Conservation (phyloP, 2,888 invertebrate genomes). For the Caenorhabditis afra region DNA sequence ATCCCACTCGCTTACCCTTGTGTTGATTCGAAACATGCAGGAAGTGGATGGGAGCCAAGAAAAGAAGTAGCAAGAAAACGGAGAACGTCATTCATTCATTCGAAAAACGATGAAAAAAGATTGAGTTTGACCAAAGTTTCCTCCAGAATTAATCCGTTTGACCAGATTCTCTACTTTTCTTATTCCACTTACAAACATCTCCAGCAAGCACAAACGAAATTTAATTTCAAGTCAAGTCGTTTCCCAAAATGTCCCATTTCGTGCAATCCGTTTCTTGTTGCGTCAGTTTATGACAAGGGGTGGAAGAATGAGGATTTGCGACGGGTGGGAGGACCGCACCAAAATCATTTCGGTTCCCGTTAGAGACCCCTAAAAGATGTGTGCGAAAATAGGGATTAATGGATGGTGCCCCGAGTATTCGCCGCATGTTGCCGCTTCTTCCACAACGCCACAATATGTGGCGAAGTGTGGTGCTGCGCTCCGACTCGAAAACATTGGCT, state of each 20-base stretch:
- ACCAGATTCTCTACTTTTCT: too few relatives aligned
- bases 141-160: too few relatives aligned
- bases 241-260: background rate
- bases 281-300: constrained; percentile 43
- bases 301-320: too few relatives aligned
- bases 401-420: constrained; percentile 19
- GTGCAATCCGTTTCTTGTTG: constrained; percentile 9
- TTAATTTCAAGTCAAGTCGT: too few relatives aligned
- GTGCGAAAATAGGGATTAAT: constrained; percentile 58
- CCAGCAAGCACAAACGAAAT: too few relatives aligned
- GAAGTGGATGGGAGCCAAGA: background rate
- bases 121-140: too few relatives aligned
- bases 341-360: constrained; percentile 52
- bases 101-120: too few relatives aligned
- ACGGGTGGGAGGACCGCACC: background rate
- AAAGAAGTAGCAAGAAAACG: too few relatives aligned
- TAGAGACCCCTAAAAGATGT: constrained; percentile 57
- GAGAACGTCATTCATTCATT: too few relatives aligned
- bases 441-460: constrained; percentile 30
- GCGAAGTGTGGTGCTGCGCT: constrained; percentile 44
- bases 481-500: constrained; percentile 41
- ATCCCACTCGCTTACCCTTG: constrained; percentile 16
- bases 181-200: too few relatives aligned
- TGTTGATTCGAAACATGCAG: background rate
- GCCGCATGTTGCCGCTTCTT: background rate